Conservation (phyloP, 2,113 vertebrate species). For the Stictonetta naevosa region DNA sequence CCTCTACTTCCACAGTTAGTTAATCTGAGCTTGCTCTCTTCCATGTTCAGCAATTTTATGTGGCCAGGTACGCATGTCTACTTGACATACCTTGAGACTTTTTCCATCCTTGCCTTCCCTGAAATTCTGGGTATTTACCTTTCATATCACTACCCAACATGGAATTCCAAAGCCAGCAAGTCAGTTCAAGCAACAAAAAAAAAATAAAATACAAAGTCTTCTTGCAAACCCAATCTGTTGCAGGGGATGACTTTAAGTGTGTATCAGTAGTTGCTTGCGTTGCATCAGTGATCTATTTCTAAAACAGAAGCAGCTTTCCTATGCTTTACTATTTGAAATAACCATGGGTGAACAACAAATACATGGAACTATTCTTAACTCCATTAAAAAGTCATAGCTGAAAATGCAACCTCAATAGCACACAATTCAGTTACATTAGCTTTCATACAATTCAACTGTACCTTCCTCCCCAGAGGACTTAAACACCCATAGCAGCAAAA, state of each 20-base stretch:
- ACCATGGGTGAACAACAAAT: background rate
- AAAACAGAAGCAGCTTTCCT: background rate
- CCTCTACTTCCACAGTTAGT: background rate
- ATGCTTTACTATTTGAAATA: background rate
- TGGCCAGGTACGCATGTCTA: background rate
- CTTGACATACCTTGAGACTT: background rate
- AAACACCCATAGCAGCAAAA: background rate
- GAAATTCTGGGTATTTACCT: background rate
- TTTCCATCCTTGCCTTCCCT: background rate
- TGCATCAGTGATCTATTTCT: background rate
- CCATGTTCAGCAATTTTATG: background rate
- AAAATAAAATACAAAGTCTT: background rate
- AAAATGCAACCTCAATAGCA: background rate
- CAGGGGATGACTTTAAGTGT: background rate
- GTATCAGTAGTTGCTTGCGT: background rate
- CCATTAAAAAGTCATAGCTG: background rate
- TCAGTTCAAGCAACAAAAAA: background rate
- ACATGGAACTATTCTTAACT: background rate
- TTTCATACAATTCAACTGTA: background rate
- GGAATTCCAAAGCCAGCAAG: background rate
- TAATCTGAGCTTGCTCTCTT: background rate
- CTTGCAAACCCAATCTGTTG: background rate
- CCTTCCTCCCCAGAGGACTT: background rate
- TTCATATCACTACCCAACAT: background rate
- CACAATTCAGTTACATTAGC: background rate